Evolutionary conservation across 2,113 vertebrate species (phyloP), one percentile per base, ranked within the genome.

Genomic region (Microtus montanus): DNA sequence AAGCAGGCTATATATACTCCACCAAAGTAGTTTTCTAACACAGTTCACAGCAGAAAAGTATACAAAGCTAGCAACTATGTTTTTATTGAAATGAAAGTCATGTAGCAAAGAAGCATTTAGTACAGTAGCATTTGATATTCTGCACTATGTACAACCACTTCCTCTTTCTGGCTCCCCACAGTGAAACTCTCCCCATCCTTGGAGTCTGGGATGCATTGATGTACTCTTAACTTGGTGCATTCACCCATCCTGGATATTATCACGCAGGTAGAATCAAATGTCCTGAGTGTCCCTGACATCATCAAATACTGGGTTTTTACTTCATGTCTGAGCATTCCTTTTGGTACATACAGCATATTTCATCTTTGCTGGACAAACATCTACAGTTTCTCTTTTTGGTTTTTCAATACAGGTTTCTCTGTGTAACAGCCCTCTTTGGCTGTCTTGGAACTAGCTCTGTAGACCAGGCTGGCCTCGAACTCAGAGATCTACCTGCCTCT

Each of bases 21-120:
- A 86, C 30, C 30, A 49, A 54, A 12, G 28, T 20, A 68, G 38
- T 73, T 91, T 73, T 54, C 63, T 52, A 94, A 94, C 83, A 82
- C 82, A 93, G 90, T 38, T 71, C 68, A 92, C 64, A 78, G 44
- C 47, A 94, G 41, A 41, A 41, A 41, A 41, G 41, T 41, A 41
- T 41, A 41, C 41, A 41, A 41, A 94, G 83, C 61, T 80, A 94
- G 77, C 30, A 91, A 52, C 35, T 38, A 6, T 54, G n/a, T 91
- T 87, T 85, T 92, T 64, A 94, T 33, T 88, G 12, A 89, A 86
- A 54, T 94, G 63, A 95, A 92, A 84, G 88, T 68, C 68, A 96
- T 8, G 68, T 41, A 71, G 78, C 38, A 83, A 75, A 83, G 94
- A 91, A 80, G 15, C n/a, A 87, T 79, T 93, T 54, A 90, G 41